These are phyloP conservation scores for Megaleporinus macrocephalus DNA, from an alignment of 2,113 vertebrate species.

Conservation along the genomic window DNA sequence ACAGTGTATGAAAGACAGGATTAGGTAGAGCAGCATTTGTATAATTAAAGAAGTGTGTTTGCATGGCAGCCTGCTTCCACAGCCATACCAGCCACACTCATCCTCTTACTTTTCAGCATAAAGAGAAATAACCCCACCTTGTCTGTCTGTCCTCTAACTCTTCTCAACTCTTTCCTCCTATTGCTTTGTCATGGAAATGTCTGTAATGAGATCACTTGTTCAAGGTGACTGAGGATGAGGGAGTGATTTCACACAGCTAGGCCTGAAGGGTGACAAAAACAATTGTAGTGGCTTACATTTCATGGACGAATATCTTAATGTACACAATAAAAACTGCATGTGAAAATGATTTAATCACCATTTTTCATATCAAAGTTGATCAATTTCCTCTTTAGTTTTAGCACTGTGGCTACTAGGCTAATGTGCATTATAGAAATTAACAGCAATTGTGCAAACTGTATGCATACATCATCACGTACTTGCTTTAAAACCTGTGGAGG, in stretches of 20 bases:
- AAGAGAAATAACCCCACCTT: neutral
- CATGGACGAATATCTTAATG: neutral
- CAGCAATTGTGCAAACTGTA: too few species aligned
- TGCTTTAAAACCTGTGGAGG: neutral
- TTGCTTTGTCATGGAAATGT: constrained; percentile 15
- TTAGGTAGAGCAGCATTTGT: neutral
- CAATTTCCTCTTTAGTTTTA: too few species aligned
- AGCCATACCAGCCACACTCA: neutral
- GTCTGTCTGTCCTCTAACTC: neutral
- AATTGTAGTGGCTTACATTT: neutral
- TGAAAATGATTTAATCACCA: neutral
- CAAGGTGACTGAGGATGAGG: neutral
- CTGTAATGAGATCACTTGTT: neutral
- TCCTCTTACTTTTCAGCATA: neutral
- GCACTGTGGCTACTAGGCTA: too few species aligned
- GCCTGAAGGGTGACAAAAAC: neutral
- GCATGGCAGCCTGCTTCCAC: neutral
- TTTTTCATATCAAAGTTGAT: too few species aligned
- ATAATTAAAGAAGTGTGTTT: neutral
- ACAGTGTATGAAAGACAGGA: constrained; percentile 6
- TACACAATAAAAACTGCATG: neutral
- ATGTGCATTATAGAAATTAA: too few species aligned
- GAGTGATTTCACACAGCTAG: neutral
- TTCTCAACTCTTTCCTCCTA: neutral
- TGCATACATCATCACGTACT: neutral